A percentile compares a stretch with the other conserved stretches of the same genome.
Evolutionary conservation across 1,140 invertebrate genomes (phyloP).

Genomic region (Drosophila ohnishii): DNA sequence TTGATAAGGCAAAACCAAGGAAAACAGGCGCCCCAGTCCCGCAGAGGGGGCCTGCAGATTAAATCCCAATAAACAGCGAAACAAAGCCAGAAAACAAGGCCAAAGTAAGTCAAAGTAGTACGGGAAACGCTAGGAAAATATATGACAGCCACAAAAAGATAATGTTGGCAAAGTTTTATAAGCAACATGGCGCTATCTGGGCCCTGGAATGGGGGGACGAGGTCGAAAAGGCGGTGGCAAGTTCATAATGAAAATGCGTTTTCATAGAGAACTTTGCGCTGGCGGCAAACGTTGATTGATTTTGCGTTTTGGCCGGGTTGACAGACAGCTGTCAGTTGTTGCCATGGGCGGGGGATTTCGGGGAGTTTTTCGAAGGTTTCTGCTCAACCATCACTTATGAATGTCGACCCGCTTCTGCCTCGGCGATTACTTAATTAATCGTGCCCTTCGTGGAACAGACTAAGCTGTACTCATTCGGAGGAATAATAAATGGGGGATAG

Average conservation of each 20-base stretch:
- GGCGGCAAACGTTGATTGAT: conserved; percentile 69
- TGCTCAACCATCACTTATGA: conserved; percentile 46
- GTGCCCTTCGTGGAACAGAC: neutral
- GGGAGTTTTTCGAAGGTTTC: neutral
- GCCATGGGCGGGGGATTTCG: neutral
- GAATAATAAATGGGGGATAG: conserved; percentile 1
- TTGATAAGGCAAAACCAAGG: conserved; percentile 52
- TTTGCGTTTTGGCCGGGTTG: conserved; percentile 57
- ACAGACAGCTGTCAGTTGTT: conserved; percentile 55
- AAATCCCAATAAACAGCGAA: conserved; percentile 59
- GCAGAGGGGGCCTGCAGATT: conserved; percentile 30
- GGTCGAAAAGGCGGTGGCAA: conserved; percentile 16
- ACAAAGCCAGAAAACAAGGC: conserved; percentile 46
- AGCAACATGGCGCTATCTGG: conserved; percentile 45
- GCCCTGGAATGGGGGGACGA: conserved; percentile 15
- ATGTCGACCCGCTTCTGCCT: conserved; percentile 12
- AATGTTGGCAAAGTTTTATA: conserved; percentile 53
- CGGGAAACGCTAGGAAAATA: conserved; percentile 30
- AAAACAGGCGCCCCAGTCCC: conserved; percentile 23
- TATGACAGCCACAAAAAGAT: conserved; percentile 55
- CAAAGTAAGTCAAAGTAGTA: conserved; percentile 32
- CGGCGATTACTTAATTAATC: conserved; percentile 70
- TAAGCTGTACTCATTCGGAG: conserved; percentile 4
- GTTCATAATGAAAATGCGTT: conserved; percentile 68
- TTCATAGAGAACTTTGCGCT: conserved; percentile 43